Evolutionary conservation across 2,888 invertebrate genomes (phyloP), one percentile per base, ranked within the genome.

Genomic region (Deilephila porcellus): DNA sequence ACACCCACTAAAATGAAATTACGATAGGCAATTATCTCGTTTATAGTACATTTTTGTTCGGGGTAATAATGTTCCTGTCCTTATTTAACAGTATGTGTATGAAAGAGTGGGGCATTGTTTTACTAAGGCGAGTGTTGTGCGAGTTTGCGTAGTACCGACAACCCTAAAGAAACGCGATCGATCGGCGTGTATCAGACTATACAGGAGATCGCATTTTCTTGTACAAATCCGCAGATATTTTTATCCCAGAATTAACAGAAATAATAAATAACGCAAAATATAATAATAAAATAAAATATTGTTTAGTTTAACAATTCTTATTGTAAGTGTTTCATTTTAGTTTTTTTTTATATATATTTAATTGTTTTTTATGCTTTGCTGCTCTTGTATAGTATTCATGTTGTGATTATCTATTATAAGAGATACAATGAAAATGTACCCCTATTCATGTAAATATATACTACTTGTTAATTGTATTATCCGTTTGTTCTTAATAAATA

Each of bases 151-250:
- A 78, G 90, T 89, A 86, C 63, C 74, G 76, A 71, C 76, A 81
- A 80, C 83, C 82, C 83, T 85, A 84, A 86, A 82, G 80, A 80
- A 84, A 81, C 80, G 81, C 84, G 87, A 93, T 93, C 93, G 93
- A 93, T 93, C 87, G 87, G 83, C 77, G 79, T 80, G 79, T 78
- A 78, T 76, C 75, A 73, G 71, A 73, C 73, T 80, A 72, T 73
- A 85, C 85, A 87, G 62, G 89, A 76, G 79, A 81, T 76, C 37
- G 75, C 25, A 71, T 85, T 85, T 87, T 76, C 81, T 73, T 71
- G 70, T 81, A 80, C 72, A 62, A 1, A 72, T 77, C 70, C 74
- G 45, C 25, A 62, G 75, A 78, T 14, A 32, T 20, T 3, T 34
- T 70, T 20, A 19, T 37, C 37, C n/a, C 11, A 45, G 45, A 45